Base-by-base conservation (phyloP, 1,140 invertebrate species). In the Cyclargus thomasi region DNA sequence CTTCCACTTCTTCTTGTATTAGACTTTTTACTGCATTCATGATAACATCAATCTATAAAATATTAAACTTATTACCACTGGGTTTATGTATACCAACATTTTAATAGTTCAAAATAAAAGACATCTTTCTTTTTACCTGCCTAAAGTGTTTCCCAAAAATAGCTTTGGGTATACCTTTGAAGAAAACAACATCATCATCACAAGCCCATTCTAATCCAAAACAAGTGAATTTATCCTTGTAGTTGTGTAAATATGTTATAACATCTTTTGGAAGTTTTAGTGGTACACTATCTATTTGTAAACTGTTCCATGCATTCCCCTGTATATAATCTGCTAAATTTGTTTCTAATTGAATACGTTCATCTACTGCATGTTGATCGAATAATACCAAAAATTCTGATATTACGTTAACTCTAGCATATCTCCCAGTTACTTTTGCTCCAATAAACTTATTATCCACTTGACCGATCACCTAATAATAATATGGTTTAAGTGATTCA, bases 341-440 rank as follows among this genome's bases (percentile, higher is more conserved):
- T n/a, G 63, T 81, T 80, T 96, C 95, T 8, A 95, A 81, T 68
- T 93, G 81, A 63, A 95, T 91, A 83, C 95, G 86, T 84, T 96
- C 95, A 85, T 95, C 93, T 21, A 95, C 94, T 63, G 95, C 95
- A 91, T 96, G 95, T 80, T 96, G 95, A 86, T 96, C 95, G 80
- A 95, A 93, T 29, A 95, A 74, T 3, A 95, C 90, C 17, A 95
- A 70, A 63, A 92, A 81, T 68, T 91, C 72, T 11, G 74, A 76
- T 62, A n/a, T 22, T 55, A 69, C 65, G 10, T 63, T 53, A 35
- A 35, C 57, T 63, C 36, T 63, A 16, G 23, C 64, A 63, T 66
- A 70, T 63, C 69, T 81, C 14, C 68, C 73, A 68, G 70, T 65
- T 63, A 90, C 70, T 64, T 82, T 78, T 57, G 85, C 80, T 17